Evolutionary conservation across 2,113 vertebrate species (phyloP), one percentile per base, ranked within the genome.

Genomic region (Mungos mungo): DNA sequence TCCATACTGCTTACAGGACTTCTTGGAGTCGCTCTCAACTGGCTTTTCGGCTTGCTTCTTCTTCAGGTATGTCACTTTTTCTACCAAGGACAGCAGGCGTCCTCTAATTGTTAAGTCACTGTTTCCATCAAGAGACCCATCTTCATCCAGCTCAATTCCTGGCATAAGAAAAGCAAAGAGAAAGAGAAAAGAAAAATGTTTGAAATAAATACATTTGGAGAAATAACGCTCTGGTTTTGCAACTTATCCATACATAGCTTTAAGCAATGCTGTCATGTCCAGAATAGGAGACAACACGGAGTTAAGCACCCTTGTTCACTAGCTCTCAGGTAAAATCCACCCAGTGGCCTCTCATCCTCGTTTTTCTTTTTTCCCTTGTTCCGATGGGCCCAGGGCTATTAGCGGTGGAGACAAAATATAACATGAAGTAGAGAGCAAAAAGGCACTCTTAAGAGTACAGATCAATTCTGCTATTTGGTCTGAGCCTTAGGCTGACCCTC

Each of bases 121-220:
- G 74, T 99, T 99, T 38, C 98, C 99, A 31, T 99, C 99, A 35
- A 99, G 97, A 11, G 98, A 97, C 93, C 99, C 98, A 83, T 99
- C 99, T 98, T 99, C 99, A 80, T 99, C 99, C 76, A 99, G 97
- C 96, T 99, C 99, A 98, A 99, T 99, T 95, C 99, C 99, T 99
- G 97, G 76, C 88, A 97, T 60, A 72, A 97, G 86, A 96, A 72
- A 94, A 35, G 18, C 15, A 95, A 89, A 54, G 63, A 16, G n/a
- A 93, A 68, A 63, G 19, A 76, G 41, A 12, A 60, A 89, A 52
- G 93, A 2, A 85, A 84, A 57, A 90, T 12, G 47, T 31, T 69
- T 11, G 2, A 38, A 54, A 84, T 50, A 52, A 74, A 60, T 8
- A 41, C 3, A 50, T 3, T 45, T 29, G 29, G 27, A 29, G 27